A percentile compares a stretch with the other conserved stretches of the same genome.
Evolutionary conservation across 2,113 vertebrate species (phyloP).

Genomic region (Thalassoma bifasciatum): DNA sequence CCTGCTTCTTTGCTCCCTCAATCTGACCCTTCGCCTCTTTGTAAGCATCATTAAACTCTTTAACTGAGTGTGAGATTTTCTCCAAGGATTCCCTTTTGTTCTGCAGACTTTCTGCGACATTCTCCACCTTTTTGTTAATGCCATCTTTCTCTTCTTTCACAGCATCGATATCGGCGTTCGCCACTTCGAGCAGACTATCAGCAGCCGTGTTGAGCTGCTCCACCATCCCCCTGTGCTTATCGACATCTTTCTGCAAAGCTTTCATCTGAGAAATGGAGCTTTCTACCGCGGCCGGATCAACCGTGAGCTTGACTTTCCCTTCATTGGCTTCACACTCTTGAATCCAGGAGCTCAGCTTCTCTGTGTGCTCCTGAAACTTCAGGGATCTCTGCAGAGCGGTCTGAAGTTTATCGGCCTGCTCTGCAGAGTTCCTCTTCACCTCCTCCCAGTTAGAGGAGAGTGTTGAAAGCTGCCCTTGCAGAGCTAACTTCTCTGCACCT

Average conservation of each 20-base stretch:
- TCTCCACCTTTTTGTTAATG: conserved; percentile 85
- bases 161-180: conserved; percentile 86
- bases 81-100: conserved; percentile 88
- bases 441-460: conserved; percentile 91
- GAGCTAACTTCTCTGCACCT: conserved; percentile 88
- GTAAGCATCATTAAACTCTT: conserved; percentile 90
- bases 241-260: conserved; percentile 91
- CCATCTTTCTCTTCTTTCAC: conserved; percentile 84
- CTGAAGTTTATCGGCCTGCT: conserved; percentile 85
- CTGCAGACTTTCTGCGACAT: conserved; percentile 86
- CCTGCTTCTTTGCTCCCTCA: conserved; percentile 86
- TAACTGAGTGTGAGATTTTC: conserved; percentile 88
- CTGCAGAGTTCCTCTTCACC: conserved; percentile 85
- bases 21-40: conserved; percentile 89
- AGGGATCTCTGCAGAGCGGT: conserved; percentile 87
- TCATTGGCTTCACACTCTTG: conserved; percentile 86
- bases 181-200: conserved; percentile 87
- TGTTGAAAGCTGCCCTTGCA: conserved; percentile 88
- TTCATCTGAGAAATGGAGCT: conserved; percentile 86
- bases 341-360: conserved; percentile 89
- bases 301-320: conserved; percentile 80
- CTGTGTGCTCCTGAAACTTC: conserved; percentile 88
- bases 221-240: conserved; percentile 90
- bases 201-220: conserved; percentile 89
- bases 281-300: conserved; percentile 85